Percentiles rank a stretch among this genome's conserved stretches.
These are phyloP conservation scores for Ridgeia piscesae DNA, from an alignment of 1,140 invertebrate species.

Conservation along the genomic window DNA sequence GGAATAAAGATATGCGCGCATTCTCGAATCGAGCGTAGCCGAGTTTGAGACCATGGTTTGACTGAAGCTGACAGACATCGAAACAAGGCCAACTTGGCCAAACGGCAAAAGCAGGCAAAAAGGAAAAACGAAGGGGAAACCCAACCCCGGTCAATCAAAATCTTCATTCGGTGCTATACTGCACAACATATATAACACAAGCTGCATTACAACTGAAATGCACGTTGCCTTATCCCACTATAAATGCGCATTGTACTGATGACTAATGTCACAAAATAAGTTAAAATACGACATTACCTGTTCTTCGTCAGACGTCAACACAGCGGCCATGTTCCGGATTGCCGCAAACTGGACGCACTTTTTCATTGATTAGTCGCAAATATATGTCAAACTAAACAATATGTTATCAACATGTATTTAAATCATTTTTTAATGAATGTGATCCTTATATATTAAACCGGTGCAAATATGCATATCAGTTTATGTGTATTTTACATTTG, in stretches of 20 bases:
- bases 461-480: neutral
- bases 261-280: neutral
- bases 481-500: neutral
- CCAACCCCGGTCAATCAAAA: neutral
- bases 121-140: neutral
- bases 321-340: conserved; percentile 3
- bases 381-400: neutral
- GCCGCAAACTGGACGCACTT: neutral
- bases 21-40: no score
- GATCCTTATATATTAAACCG: neutral
- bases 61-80: no score
- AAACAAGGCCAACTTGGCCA: no score
- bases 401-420: neutral
- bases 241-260: neutral
- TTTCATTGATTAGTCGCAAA: neutral
- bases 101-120: no score
- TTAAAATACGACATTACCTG: neutral
- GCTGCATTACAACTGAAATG: neutral
- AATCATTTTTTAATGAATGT: neutral
- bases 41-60: no score
- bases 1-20: no score
- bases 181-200: neutral
- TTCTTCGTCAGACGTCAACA: neutral
- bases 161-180: neutral
- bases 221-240: neutral